A percentile compares a stretch with the other conserved stretches of the same genome.
phyloP scores from a whole-genome alignment of 2,113 vertebrate genomes.

The Elgaria multicarinata region DNA sequence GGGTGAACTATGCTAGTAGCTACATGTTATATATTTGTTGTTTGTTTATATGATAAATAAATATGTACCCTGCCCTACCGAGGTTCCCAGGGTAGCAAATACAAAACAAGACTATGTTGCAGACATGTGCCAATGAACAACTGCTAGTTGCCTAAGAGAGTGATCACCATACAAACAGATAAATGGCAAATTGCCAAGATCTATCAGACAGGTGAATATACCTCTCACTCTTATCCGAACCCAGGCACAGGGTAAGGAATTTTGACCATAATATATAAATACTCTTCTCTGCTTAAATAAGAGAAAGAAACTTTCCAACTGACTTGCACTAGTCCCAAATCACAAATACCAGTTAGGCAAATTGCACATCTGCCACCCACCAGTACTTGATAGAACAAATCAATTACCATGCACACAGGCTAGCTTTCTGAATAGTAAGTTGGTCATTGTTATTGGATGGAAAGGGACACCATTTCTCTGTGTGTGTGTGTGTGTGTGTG shows the following conservation, averaged over 20 bases:
- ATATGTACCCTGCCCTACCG: not conserved
- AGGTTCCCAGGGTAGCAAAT: not conserved
- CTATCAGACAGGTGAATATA: not conserved
- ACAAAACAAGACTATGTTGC: not conserved
- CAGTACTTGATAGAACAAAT: not conserved
- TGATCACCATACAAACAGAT: not conserved
- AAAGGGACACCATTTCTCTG: not conserved
- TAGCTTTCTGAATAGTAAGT: not conserved
- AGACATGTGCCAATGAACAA: not conserved
- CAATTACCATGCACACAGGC: not conserved
- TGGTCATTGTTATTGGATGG: not conserved
- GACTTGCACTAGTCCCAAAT: not conserved
- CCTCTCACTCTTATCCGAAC: not conserved
- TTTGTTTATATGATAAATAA: not conserved
- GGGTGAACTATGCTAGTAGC: not conserved
- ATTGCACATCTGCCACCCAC: not conserved
- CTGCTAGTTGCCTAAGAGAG: not conserved
- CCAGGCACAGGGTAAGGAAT: not conserved
- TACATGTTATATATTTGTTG: not conserved
- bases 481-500: not conserved
- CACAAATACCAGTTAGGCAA: not conserved
- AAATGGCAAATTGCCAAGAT: not conserved
- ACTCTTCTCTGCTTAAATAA: not conserved
- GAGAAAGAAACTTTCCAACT: not conserved
- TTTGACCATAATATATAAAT: not conserved